These are phyloP conservation scores for Lepus americanus DNA, from an alignment of 2,113 vertebrate species.

Conservation along the genomic window DNA sequence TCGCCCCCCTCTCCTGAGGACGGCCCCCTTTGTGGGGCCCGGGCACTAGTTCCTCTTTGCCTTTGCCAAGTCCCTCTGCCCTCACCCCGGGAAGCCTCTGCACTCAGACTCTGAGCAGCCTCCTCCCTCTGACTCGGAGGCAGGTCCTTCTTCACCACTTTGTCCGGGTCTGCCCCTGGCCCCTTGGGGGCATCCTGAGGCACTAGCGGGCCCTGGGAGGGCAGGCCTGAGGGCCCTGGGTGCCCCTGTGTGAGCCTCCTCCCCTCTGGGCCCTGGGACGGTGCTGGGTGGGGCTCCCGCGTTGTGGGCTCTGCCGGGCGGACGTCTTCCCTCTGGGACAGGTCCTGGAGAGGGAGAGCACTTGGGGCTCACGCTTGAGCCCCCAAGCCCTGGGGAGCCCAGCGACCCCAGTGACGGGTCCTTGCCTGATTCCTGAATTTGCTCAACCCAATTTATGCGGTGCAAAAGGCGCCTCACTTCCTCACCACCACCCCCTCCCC, in stretches of 20 bases:
- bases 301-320: background rate
- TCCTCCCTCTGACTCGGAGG: background rate
- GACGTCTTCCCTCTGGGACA: background rate
- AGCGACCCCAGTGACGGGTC: background rate
- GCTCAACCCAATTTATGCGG: background rate
- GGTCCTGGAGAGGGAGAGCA: constrained; percentile 39
- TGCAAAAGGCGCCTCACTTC: background rate
- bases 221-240: background rate
- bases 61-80: background rate
- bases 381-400: too few relatives aligned
- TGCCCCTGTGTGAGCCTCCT: background rate
- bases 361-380: background rate
- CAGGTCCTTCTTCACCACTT: background rate
- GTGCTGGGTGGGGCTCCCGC: background rate
- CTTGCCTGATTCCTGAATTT: background rate
- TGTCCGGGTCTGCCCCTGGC: background rate
- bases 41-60: background rate
- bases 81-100: background rate
- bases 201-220: background rate
- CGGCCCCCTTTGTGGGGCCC: too few relatives aligned
- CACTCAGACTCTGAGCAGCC: background rate
- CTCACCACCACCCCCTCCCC: too few relatives aligned
- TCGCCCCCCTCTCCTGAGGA: background rate
- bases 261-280: background rate
- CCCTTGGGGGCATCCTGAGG: background rate